phyloP scores from a whole-genome alignment of 2,888 invertebrate species.

The Calliopum simillimum region DNA sequence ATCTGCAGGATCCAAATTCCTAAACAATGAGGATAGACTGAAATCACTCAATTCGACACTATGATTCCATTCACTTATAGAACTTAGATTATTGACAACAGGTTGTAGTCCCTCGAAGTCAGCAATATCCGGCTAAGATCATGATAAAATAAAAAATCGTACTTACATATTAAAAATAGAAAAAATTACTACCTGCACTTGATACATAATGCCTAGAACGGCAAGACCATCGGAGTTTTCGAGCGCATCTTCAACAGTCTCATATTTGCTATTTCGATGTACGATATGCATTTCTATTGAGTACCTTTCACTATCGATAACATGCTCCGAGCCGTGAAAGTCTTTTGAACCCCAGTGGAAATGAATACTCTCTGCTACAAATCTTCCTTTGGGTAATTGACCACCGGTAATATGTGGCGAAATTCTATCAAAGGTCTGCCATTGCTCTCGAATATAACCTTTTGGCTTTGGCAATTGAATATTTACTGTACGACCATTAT shows the following conservation, averaged over 20 bases:
- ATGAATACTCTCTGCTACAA: constrained; percentile 45
- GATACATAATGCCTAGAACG: constrained; percentile 41
- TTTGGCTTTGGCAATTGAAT: constrained; percentile 41
- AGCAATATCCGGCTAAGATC: not conserved
- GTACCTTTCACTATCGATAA: constrained; percentile 46
- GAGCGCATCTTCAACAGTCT: constrained; percentile 43
- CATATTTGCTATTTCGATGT: constrained; percentile 47
- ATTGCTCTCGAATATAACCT: constrained; percentile 21
- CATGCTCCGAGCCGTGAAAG: constrained; percentile 48
- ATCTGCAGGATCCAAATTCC: constrained; percentile 36
- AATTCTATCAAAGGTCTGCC: constrained; percentile 36
- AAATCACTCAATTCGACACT: constrained; percentile 42
- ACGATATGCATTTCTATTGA: constrained; percentile 49
- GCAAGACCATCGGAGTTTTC: constrained; percentile 44
- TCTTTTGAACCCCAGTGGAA: constrained; percentile 51
- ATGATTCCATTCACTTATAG: constrained; percentile 41
- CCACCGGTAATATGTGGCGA: constrained; percentile 41
- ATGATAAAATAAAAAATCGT: not conserved
- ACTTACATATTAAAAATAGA: no score
- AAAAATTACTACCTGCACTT: constrained; percentile 17
- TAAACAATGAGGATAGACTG: constrained; percentile 37
- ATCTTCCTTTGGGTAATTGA: constrained; percentile 39
- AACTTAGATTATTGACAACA: constrained; percentile 41
- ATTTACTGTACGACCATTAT: constrained; percentile 47
- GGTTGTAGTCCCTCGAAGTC: constrained; percentile 41